phyloP scores from a whole-genome alignment of 2,113 vertebrate species.

The Caranx melampygus region DNA sequence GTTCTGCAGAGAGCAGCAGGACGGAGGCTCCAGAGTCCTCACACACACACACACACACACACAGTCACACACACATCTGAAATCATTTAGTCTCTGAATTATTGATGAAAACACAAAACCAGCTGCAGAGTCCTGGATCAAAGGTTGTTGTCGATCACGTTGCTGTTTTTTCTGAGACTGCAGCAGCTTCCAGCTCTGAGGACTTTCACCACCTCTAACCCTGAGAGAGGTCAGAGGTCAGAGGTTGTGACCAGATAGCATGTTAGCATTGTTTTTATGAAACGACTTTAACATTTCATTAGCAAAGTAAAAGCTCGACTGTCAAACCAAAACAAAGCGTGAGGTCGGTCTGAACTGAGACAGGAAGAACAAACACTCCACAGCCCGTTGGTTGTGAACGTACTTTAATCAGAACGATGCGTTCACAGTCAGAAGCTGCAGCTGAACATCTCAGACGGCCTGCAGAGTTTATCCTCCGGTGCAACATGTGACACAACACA shows the following conservation, averaged over 20 bases:
- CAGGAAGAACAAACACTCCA: not conserved
- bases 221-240: not conserved
- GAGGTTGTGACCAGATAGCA: not conserved
- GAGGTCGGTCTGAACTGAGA: not conserved
- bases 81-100: constrained; percentile 9
- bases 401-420: not conserved
- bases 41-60: not conserved
- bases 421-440: too few species aligned
- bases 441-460: too few species aligned
- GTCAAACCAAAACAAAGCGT: not conserved
- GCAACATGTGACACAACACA: too few species aligned
- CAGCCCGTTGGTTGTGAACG: not conserved
- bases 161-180: not conserved
- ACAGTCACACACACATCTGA: not conserved
- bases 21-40: not conserved
- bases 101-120: constrained; percentile 12
- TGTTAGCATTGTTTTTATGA: too few species aligned
- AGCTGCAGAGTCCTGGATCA: constrained; percentile 7
- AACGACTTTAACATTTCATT: too few species aligned
- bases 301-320: too few species aligned
- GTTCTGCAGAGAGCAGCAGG: not conserved
- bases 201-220: not conserved
- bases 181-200: not conserved
- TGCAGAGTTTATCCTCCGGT: too few species aligned
- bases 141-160: not conserved